Conservation (phyloP, 2,888 invertebrate genomes). For the Acanthoscelides obtectus region DNA sequence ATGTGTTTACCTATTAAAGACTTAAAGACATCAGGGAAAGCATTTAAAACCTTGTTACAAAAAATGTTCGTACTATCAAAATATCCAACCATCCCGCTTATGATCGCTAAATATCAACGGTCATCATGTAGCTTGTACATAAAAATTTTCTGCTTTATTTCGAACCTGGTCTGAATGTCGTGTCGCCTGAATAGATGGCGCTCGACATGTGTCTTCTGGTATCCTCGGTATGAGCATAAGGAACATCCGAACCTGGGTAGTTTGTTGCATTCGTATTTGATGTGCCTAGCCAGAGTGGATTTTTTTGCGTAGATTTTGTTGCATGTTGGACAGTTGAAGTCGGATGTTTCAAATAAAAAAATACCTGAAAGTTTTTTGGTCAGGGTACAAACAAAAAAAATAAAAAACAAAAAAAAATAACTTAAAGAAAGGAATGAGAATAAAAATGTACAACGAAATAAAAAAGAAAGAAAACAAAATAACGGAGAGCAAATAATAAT, state of each 20-base stretch:
- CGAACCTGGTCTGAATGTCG: slow-evolving; percentile 28
- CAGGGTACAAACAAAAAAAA: slow-evolving; percentile 6
- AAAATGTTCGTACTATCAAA: too few relatives aligned
- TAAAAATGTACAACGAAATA: not conserved
- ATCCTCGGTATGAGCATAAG: slow-evolving; percentile 34
- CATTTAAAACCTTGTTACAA: too few relatives aligned
- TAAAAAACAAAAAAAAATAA: slow-evolving; percentile 3
- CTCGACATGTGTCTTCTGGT: slow-evolving; percentile 38
- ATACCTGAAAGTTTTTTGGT: slow-evolving; percentile 20
- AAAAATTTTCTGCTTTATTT: slow-evolving; percentile 26
- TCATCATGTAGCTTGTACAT: not conserved
- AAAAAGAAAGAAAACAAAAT: slow-evolving; percentile 1
- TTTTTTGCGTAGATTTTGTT: slow-evolving; percentile 31
- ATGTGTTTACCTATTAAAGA: too few relatives aligned
- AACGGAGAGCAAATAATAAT: slow-evolving; percentile 3
- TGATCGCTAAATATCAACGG: not conserved
- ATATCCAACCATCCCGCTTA: too few relatives aligned
- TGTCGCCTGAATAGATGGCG: slow-evolving; percentile 37
- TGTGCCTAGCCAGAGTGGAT: slow-evolving; percentile 31
- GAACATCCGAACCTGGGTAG: slow-evolving; percentile 38
- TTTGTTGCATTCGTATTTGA: slow-evolving; percentile 40
- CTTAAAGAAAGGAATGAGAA: not conserved
- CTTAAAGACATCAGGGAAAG: too few relatives aligned
- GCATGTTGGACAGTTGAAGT: slow-evolving; percentile 28
- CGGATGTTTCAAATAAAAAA: slow-evolving; percentile 23